Percentiles rank a stretch among this genome's conserved stretches.
Evolutionary conservation across 2,797 vertebrate species (phyloP).

Genomic region (Fundulus diaphanus): DNA sequence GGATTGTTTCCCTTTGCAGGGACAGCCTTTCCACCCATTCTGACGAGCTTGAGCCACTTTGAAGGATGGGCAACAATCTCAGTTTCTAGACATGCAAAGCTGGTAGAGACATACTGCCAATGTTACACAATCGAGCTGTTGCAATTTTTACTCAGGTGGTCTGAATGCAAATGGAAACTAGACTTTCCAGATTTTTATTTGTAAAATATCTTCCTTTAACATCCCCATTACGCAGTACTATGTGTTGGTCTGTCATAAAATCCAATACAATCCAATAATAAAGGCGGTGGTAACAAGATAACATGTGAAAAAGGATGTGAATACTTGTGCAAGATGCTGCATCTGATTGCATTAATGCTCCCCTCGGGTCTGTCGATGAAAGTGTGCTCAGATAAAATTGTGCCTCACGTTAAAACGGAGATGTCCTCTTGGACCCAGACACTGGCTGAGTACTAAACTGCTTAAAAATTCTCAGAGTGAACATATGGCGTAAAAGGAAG

Average conservation of each 20-base stretch:
- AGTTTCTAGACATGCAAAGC: not conserved
- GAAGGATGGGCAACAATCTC: not conserved
- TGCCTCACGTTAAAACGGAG: not conserved
- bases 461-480: conserved; percentile 51
- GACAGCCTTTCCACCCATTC: too few species aligned
- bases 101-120: not conserved
- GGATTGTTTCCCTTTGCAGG: too few species aligned
- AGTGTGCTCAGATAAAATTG: not conserved
- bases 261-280: too few species aligned
- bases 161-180: too few species aligned
- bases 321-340: not conserved
- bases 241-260: too few species aligned
- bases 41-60: too few species aligned
- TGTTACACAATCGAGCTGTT: too few species aligned
- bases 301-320: too few species aligned
- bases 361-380: not conserved
- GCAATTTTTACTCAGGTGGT: too few species aligned
- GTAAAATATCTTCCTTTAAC: not conserved
- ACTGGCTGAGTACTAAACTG: conserved; percentile 13
- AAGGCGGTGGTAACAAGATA: too few species aligned
- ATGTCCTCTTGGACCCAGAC: conserved; percentile 3
- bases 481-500: conserved; percentile 52
- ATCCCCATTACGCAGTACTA: too few species aligned
- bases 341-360: not conserved
- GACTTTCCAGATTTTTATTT: too few species aligned